These are phyloP conservation scores for Pseudolycoriella hygida DNA, from an alignment of 2,888 invertebrate genomes.

Conservation along the genomic window DNA sequence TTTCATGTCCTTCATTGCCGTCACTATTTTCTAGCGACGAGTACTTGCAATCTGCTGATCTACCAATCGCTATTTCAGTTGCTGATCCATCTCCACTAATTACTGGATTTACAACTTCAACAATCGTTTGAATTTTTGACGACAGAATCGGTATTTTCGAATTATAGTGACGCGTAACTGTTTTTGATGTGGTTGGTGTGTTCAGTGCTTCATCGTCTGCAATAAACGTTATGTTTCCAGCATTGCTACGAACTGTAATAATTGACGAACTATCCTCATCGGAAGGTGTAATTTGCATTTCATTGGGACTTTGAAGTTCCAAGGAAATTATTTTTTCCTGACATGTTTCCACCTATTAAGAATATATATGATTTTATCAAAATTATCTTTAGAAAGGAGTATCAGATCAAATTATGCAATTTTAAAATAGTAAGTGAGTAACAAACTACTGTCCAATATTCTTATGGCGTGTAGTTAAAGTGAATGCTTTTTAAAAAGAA, in stretches of 20 bases:
- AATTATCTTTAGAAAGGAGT: no score
- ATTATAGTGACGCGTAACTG: not conserved
- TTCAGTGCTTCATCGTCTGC: not conserved
- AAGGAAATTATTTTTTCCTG: slow-evolving; percentile 82
- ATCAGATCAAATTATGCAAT: no score
- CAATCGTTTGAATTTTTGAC: slow-evolving; percentile 21
- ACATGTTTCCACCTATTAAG: slow-evolving; percentile 64
- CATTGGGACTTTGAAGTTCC: slow-evolving; percentile 51
- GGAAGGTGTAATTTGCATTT: slow-evolving; percentile 31
- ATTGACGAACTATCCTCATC: slow-evolving; percentile 36
- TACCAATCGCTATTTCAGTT: slow-evolving; percentile 26
- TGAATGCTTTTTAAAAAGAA: no score
- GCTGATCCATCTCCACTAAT: slow-evolving; percentile 27
- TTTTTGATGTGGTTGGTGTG: not conserved
- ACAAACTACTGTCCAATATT: no score
- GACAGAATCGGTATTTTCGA: not conserved
- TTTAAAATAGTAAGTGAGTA: no score
- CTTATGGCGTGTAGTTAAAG: no score
- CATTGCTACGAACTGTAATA: slow-evolving; percentile 29
- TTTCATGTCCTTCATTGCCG: slow-evolving; percentile 13
- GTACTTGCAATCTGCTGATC: slow-evolving; percentile 18
- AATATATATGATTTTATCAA: no score
- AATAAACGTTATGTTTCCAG: slow-evolving; percentile 4
- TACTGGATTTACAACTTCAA: slow-evolving; percentile 29
- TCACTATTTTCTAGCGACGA: slow-evolving; percentile 18